Base-by-base conservation (phyloP, 2,113 vertebrate genomes). In the Phainopepla nitens region DNA sequence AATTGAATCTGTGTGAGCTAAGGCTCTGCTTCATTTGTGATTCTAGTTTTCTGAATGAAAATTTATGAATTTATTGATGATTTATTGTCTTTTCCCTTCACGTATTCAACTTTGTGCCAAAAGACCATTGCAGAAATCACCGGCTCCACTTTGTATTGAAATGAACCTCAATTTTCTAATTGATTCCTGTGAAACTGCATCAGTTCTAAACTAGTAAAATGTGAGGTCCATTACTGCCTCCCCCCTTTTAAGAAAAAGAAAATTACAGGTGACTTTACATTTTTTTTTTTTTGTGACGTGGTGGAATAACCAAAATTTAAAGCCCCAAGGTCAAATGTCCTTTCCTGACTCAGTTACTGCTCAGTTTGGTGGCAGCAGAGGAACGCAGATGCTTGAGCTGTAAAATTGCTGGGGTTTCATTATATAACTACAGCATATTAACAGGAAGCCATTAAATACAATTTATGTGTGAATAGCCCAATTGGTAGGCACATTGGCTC, bases 371-470 rank as follows among this genome's bases (percentile, higher is more conserved):
- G 96, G 92, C 89, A 92, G 76, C 20, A 92, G 82, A 97, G 82
- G 84, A 97, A 82, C 23, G 36, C 94, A 93, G 94, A 89, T 93
- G 57, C 82, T 64, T 85, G 87, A 96, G 80, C 66, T 95, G 92
- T 87, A 94, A 72, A 92, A 94, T 92, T 91, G 85, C 90, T 73
- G 89, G 75, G 71, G n/a, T 97, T 97, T 97, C 94, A 85, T 95
- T 97, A 35, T 94, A 56, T 62, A 97, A 96, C 95, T 78, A 56
- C 39, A 96, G 77, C 86, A 90, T 93, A 97, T 97, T 97, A 98
- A 97, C 95, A 97, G 94, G 87, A 97, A 97, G 73, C 93, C 41
- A 33, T 97, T 97, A 97, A 96, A 97, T 86, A 92, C 78, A 96
- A 90, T 97, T 97, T 96, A 88, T 28, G 27, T 90, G 60, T 94